Conservation (phyloP, 2,888 invertebrate genomes). For the Sinopyrophorus schimmeli region DNA sequence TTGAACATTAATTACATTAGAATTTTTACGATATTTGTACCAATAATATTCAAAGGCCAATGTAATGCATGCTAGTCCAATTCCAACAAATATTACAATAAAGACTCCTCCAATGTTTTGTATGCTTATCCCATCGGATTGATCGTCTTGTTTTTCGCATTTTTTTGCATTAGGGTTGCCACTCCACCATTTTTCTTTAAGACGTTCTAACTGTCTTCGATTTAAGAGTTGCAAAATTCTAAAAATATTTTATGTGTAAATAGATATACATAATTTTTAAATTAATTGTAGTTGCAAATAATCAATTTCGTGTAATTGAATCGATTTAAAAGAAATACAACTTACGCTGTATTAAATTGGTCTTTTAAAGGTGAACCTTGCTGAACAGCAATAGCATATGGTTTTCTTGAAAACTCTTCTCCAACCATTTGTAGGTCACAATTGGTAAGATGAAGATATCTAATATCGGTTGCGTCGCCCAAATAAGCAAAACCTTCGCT, state of each 20-base stretch:
- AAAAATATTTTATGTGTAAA: too few species aligned
- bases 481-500: conserved; percentile 72
- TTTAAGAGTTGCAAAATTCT: conserved; percentile 94
- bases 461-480: conserved; percentile 93
- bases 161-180: conserved; percentile 76
- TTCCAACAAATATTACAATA: conserved; percentile 95
- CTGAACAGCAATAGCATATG: conserved; percentile 96
- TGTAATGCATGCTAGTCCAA: conserved; percentile 87
- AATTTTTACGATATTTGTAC: conserved; percentile 76
- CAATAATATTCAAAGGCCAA: conserved; percentile 94
- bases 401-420: conserved; percentile 96
- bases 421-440: conserved; percentile 93
- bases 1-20: conserved; percentile 63
- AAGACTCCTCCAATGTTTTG: conserved; percentile 98
- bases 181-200: conserved; percentile 98
- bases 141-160: conserved; percentile 87
- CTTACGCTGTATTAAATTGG: conserved; percentile 93
- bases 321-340: conserved; percentile 35
- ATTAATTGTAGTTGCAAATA: conserved; percentile 3
- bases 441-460: conserved; percentile 71
- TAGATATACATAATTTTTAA: too few species aligned
- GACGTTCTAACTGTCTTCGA: conserved; percentile 85
- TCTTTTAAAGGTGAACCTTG: conserved; percentile 93
- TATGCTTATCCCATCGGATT: conserved; percentile 96
- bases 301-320: not conserved